Evolutionary conservation across 1,140 invertebrate genomes (phyloP), one percentile per base, ranked within the genome.

Genomic region (Alviniconcha marisindica): DNA sequence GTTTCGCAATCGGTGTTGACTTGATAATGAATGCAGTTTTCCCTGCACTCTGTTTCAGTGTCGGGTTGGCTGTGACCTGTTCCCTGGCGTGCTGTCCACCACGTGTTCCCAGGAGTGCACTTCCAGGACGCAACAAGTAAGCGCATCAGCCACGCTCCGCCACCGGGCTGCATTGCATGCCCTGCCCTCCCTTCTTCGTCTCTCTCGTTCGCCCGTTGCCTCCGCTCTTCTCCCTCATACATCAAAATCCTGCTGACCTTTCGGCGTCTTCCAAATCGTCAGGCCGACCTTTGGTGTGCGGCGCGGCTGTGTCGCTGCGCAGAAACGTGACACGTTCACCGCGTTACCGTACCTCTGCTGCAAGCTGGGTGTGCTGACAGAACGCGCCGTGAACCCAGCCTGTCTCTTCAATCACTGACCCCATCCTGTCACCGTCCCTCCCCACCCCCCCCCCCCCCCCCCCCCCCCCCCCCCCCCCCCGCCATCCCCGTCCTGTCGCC

Each of bases 21-120:
- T n/a, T n/a, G n/a, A n/a, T n/a, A n/a, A n/a, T n/a, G 18, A 60
- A 69, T 69, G 1, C 31, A 69, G 5, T 7, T 71, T 12, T 71
- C 0, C 12, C 1, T 71, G 36, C n/a, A n/a, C n/a, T n/a, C n/a
- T 71, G 69, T 71, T 71, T 71, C 66, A 71, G 66, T 71, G 66
- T 40, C 18, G 18, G 14, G 66, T 38, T 40, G 66, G 66, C 14
- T 71, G 66, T 21, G 66, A 40, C 36, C 66, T 71, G 33, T 71
- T 71, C 24, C 69, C 69, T 40, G 69, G 21, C 15, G 69, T 71
- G 10, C 36, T 71, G 69, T 71, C 69, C 18, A 21, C 69, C 33
- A 21, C 69, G 5, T 71, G 69, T 36, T 31, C 69, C 18, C 33
- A 71, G 33, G 31, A 71, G 18, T 71, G 69, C 36, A 71, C 69